Evolutionary conservation across 2,113 vertebrate genomes (phyloP).

Genomic region (Colossoma macropomum): DNA sequence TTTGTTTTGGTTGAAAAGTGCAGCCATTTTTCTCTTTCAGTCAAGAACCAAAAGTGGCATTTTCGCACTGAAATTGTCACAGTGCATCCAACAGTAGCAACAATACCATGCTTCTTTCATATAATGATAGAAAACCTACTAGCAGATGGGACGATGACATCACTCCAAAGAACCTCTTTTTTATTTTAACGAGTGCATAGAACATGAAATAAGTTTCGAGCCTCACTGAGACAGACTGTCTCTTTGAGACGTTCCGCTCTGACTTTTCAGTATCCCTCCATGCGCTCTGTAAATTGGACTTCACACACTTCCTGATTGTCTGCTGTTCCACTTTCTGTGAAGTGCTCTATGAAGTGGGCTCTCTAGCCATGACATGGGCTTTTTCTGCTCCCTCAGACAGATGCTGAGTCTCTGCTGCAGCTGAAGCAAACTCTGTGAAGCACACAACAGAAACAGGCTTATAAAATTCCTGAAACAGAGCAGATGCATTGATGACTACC

Average conservation of each 20-base stretch:
- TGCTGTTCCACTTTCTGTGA: conserved; percentile 35
- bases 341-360: conserved; percentile 27
- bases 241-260: not conserved
- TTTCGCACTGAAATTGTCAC: too few relatives aligned
- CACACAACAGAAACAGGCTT: not conserved
- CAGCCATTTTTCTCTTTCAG: too few relatives aligned
- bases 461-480: not conserved
- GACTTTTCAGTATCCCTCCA: not conserved
- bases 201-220: too few relatives aligned
- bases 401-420: conserved; percentile 4
- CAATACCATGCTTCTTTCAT: too few relatives aligned
- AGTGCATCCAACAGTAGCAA: too few relatives aligned
- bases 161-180: too few relatives aligned
- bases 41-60: too few relatives aligned
- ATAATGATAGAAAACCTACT: too few relatives aligned
- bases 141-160: too few relatives aligned
- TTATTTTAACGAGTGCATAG: too few relatives aligned
- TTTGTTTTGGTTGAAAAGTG: too few relatives aligned
- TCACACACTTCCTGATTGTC: conserved; percentile 26
- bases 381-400: not conserved
- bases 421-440: not conserved
- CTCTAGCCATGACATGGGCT: conserved; percentile 5
- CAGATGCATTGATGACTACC: not conserved
- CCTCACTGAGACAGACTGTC: not conserved
- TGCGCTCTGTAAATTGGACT: conserved; percentile 24